phyloP scores from a whole-genome alignment of 2,113 vertebrate species.

The Nothobranchius kuhntae region DNA sequence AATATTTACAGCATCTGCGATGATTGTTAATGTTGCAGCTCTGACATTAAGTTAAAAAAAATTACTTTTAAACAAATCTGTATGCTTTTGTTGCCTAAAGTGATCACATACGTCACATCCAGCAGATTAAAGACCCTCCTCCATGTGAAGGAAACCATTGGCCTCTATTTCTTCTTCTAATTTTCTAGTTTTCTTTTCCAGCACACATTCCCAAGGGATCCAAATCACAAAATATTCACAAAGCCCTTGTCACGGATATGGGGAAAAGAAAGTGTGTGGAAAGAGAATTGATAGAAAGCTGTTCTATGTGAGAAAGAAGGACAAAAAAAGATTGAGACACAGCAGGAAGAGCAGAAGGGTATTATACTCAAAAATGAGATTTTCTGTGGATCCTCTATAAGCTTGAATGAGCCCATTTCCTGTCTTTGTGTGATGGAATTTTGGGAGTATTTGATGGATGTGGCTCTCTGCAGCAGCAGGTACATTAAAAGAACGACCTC shows the following conservation, averaged over 20 bases:
- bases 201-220: constrained; percentile 38
- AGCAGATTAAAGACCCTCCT: not conserved
- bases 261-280: not conserved
- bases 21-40: not conserved
- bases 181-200: constrained; percentile 25
- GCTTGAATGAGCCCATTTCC: constrained; percentile 51
- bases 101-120: constrained; percentile 17
- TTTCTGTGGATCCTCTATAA: constrained; percentile 30
- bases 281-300: not conserved
- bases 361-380: constrained; percentile 63
- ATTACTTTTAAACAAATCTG: constrained; percentile 8
- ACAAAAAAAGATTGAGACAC: constrained; percentile 18
- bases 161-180: not conserved
- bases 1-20: no score
- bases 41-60: not conserved
- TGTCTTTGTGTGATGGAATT: constrained; percentile 51
- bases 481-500: constrained; percentile 35
- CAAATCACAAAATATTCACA: constrained; percentile 39
- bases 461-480: constrained; percentile 40
- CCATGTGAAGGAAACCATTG: not conserved
- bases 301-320: constrained; percentile 15
- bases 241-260: constrained; percentile 8
- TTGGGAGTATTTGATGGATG: constrained; percentile 39
- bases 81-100: constrained; percentile 23
- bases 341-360: constrained; percentile 10